phyloP scores from a whole-genome alignment of 2,888 invertebrate genomes.

The Lamproptera curius region DNA sequence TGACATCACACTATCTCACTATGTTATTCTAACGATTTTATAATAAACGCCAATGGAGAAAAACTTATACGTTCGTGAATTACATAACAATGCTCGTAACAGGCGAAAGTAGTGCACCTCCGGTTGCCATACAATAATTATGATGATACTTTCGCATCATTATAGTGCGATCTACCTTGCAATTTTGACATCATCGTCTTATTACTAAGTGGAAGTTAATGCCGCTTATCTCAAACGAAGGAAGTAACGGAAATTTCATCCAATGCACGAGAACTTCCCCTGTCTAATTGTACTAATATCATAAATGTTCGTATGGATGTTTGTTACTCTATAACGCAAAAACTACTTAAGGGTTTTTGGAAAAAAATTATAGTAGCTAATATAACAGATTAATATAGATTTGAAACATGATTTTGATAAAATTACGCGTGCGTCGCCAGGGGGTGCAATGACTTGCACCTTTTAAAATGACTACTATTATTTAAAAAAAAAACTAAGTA shows the following conservation, averaged over 20 bases:
- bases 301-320: too few relatives aligned
- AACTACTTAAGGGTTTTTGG: too few relatives aligned
- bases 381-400: too few relatives aligned
- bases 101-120: conserved; percentile 50
- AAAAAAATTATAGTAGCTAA: too few relatives aligned
- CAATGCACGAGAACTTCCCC: background rate
- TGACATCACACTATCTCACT: background rate
- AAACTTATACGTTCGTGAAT: conserved; percentile 13
- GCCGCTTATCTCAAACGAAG: background rate
- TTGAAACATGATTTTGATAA: too few relatives aligned
- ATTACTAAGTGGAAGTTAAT: conserved; percentile 2
- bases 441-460: too few relatives aligned
- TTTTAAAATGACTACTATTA: too few relatives aligned
- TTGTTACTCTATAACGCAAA: too few relatives aligned
- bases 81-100: conserved; percentile 39
- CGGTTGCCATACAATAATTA: conserved; percentile 34
- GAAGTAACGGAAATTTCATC: background rate
- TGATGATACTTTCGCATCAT: conserved; percentile 17
- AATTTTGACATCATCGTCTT: conserved; percentile 3
- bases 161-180: conserved; percentile 8
- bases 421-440: too few relatives aligned
- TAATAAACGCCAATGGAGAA: conserved; percentile 9
- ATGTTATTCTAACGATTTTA: background rate
- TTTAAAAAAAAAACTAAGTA: too few relatives aligned
- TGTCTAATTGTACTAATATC: too few relatives aligned